Percentiles rank a stretch among this genome's conserved stretches.
phyloP scores from a whole-genome alignment of 2,797 vertebrate species.

The Melanogrammus aeglefinus region DNA sequence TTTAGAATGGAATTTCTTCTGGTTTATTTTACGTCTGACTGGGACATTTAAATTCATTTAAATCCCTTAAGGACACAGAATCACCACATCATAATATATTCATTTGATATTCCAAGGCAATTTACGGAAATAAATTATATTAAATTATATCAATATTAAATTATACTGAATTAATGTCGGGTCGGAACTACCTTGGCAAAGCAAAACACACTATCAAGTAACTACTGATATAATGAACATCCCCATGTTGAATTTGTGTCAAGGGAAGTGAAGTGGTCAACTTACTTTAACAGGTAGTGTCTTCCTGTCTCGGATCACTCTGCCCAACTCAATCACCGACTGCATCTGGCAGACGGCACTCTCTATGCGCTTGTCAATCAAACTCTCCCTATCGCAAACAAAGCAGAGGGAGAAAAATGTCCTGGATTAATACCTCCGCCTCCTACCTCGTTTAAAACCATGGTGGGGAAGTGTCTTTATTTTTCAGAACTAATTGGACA shows the following conservation, averaged over 20 bases:
- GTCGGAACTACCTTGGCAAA: neutral
- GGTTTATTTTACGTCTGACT: too few relatives aligned
- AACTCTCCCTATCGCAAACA: slow-evolving; percentile 76
- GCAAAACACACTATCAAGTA: neutral
- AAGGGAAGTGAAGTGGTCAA: slow-evolving; percentile 12
- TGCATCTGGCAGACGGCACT: slow-evolving; percentile 91
- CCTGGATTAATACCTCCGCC: neutral
- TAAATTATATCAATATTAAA: neutral
- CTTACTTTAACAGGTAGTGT: slow-evolving; percentile 92
- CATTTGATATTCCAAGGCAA: neutral
- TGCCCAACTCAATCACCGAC: slow-evolving; percentile 95
- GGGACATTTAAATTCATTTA: neutral
- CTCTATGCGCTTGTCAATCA: slow-evolving; percentile 95
- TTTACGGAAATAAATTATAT: neutral
- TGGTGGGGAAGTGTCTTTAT: neutral
- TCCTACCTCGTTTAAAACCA: neutral
- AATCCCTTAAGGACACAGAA: neutral
- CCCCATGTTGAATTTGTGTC: neutral
- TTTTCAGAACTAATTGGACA: neutral
- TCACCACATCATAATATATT: neutral
- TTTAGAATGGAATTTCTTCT: neutral
- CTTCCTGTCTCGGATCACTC: slow-evolving; percentile 95
- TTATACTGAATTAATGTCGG: neutral
- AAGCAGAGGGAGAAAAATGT: neutral
- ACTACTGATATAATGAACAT: neutral